phyloP scores from a whole-genome alignment of 2,113 vertebrate genomes.

The Pionites leucogaster region DNA sequence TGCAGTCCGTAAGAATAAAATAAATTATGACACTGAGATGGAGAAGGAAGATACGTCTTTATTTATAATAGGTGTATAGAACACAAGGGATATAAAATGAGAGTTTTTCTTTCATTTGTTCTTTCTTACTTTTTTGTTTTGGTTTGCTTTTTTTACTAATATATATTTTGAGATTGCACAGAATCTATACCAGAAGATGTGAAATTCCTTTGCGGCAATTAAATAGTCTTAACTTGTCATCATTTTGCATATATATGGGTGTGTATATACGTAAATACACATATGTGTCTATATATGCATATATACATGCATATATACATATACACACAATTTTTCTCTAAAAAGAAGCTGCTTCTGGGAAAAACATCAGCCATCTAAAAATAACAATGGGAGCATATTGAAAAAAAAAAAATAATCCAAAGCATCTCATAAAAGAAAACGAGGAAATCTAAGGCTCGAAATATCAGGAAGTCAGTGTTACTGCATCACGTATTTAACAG shows the following conservation, averaged over 20 bases:
- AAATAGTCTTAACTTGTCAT: constrained; percentile 70
- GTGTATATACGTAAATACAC: neutral
- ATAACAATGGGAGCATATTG: constrained; percentile 70
- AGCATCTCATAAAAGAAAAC: constrained; percentile 63
- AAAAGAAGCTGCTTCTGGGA: constrained; percentile 65
- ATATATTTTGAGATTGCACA: constrained; percentile 91
- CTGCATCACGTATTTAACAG: constrained; percentile 26
- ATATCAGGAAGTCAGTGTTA: constrained; percentile 50
- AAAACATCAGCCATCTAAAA: constrained; percentile 73
- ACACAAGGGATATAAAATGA: constrained; percentile 83
- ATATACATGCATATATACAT: neutral
- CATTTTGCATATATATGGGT: neutral
- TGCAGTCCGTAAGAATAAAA: constrained; percentile 67
- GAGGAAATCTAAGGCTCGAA: constrained; percentile 58
- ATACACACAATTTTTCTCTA: neutral
- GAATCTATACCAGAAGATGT: constrained; percentile 88
- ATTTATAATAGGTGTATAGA: constrained; percentile 94
- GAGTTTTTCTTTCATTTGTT: constrained; percentile 63
- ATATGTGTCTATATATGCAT: neutral
- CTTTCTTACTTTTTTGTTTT: constrained; percentile 37
- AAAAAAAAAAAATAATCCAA: constrained; percentile 47
- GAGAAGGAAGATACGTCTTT: constrained; percentile 76
- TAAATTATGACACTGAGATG: constrained; percentile 69
- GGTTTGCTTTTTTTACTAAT: constrained; percentile 78
- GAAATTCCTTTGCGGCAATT: constrained; percentile 71